A percentile compares a stretch with the other conserved stretches of the same genome.
Evolutionary conservation across 2,888 invertebrate species (phyloP).

Genomic region (Itoplectis maculator): DNA sequence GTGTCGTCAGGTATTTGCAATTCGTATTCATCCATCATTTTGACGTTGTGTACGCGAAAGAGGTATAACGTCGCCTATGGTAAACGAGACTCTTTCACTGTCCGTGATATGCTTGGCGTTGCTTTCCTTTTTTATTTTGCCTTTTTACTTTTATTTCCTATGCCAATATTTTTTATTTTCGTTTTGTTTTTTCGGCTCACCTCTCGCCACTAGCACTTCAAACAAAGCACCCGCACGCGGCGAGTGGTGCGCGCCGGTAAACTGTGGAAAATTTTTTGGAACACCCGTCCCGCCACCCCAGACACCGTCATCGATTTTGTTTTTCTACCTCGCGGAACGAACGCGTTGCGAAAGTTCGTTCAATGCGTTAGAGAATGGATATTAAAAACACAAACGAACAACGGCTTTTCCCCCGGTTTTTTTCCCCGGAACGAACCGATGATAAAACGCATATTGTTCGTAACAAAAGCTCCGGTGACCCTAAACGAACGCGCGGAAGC

Average conservation of each 20-base stretch:
- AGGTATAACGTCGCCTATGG: constrained; percentile 29
- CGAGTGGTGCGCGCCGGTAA: constrained; percentile 29
- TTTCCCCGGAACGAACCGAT: not conserved
- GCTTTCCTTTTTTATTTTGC: constrained; percentile 15
- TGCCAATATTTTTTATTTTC: constrained; percentile 20
- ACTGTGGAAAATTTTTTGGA: constrained; percentile 14
- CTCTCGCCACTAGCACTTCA: constrained; percentile 20
- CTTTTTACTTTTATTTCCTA: constrained; percentile 11
- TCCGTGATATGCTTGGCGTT: constrained; percentile 27
- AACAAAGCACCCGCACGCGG: constrained; percentile 47
- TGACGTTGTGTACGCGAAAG: constrained; percentile 18
- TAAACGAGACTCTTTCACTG: constrained; percentile 42
- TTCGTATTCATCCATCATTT: constrained; percentile 73
- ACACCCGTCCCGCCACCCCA: constrained; percentile 26
- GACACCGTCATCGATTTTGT: constrained; percentile 40
- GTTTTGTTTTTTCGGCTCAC: constrained; percentile 31
- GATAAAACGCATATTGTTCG: not conserved
- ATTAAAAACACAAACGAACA: constrained; percentile 33
- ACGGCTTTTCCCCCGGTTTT: not conserved
- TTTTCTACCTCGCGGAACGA: constrained; percentile 24
- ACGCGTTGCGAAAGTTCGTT: constrained; percentile 21
- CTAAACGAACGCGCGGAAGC: not conserved
- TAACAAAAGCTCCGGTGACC: not conserved
- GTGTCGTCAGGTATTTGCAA: constrained; percentile 67
- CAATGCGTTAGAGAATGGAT: constrained; percentile 33